Evolutionary conservation across 2,113 vertebrate genomes (phyloP), one percentile per base, ranked within the genome.

Genomic region (Calidris pygmaea): DNA sequence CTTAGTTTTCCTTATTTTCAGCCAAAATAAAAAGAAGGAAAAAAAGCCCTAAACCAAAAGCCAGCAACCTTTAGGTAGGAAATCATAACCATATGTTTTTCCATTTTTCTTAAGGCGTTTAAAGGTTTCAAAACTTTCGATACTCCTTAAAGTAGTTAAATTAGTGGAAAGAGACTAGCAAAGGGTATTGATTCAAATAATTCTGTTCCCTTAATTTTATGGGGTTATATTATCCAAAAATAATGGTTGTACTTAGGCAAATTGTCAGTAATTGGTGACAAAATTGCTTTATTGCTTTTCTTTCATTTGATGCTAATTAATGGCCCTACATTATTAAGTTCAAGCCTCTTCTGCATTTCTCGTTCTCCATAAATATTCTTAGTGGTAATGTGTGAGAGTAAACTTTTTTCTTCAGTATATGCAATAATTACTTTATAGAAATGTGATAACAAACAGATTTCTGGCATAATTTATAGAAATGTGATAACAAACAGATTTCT

Each of bases 231-330:
- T 98, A 94, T 93, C 71, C 94, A 93, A 98, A 98, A 97, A 98
- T 98, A 98, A 97, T 96, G 97, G 90, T 97, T 41, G 23, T 97
- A 89, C 93, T 97, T 98, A 95, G 85, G 89, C 94, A 98, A 98
- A 98, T 98, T 98, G 96, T 96, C 96, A 96, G 97, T 98, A 98
- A 98, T 97, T 98, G 97, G 92, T 97, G 94, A 97, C 96, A 97
- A 95, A 98, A 98, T 96, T 97, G 95, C 94, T 96, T 97, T 97
- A 98, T 98, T 98, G 97, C 97, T 98, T 98, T 98, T 95, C 97
- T 97, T 97, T 98, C 96, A 85, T 95, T 96, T 98, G 91, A 96
- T 96, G 89, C 85, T 97, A 97, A 98, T 98, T 98, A 97, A 97
- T 96, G 87, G 58, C 87, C 60, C 79, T 92, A 75, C 75, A 72